Percentiles rank a stretch among this genome's conserved stretches.
Evolutionary conservation across 2,113 vertebrate species (phyloP).

Genomic region (Anolis sagrei): DNA sequence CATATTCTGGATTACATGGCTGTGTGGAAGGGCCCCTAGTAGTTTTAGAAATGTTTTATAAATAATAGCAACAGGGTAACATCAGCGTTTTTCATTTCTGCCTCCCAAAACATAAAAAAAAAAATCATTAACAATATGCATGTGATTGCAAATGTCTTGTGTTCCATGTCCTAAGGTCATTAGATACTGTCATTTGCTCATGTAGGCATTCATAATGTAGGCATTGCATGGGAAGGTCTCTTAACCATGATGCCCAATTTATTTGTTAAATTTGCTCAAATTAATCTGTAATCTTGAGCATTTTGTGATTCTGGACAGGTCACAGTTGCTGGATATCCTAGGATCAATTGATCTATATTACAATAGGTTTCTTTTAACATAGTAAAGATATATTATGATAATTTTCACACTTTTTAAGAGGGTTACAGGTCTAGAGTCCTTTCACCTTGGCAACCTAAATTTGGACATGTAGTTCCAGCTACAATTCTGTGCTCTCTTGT

Average conservation of each 20-base stretch:
- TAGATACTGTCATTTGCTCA: background rate
- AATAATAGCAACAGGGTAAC: background rate
- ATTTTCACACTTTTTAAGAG: slow-evolving; percentile 11
- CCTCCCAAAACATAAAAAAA: background rate
- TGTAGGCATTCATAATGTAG: background rate
- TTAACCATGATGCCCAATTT: background rate
- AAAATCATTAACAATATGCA: background rate
- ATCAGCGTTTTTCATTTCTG: background rate
- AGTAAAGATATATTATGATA: background rate
- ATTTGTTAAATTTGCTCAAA: background rate
- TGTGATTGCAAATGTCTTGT: background rate
- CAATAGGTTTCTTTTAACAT: background rate
- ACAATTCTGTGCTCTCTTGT: background rate
- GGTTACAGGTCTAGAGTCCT: background rate
- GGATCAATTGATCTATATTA: background rate
- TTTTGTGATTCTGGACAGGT: background rate
- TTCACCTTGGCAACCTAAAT: background rate
- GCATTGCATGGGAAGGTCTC: background rate
- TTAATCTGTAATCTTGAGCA: background rate
- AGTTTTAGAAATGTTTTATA: background rate
- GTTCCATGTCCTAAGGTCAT: background rate
- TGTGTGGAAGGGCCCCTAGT: too few species aligned
- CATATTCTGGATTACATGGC: too few species aligned
- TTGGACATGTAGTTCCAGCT: background rate
- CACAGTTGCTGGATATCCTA: background rate